phyloP scores from a whole-genome alignment of 2,797 vertebrate species.

The Molossus alvarezi region DNA sequence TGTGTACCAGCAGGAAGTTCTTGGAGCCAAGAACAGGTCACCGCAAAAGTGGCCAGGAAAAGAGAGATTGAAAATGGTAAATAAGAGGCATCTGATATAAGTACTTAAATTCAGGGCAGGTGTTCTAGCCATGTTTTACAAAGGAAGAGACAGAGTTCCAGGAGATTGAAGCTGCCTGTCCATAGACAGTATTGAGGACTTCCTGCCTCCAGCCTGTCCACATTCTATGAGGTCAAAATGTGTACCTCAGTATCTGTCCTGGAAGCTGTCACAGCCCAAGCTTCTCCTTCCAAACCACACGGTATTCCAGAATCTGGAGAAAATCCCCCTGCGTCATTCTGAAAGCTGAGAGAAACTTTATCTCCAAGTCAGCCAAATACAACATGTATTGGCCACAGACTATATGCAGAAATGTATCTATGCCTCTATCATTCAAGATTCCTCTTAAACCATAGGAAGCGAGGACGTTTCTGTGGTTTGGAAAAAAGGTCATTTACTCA shows the following conservation, averaged over 20 bases:
- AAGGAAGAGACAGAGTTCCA: background rate
- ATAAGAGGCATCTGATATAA: background rate
- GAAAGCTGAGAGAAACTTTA: background rate
- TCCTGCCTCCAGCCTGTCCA: background rate
- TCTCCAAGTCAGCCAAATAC: background rate
- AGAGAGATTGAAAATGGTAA: background rate
- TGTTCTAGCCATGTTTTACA: background rate
- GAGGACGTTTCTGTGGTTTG: slow-evolving; percentile 15
- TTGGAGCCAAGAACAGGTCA: background rate
- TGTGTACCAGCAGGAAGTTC: background rate
- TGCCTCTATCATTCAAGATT: background rate
- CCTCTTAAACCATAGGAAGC: slow-evolving; percentile 37
- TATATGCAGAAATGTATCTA: background rate
- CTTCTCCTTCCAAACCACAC: background rate
- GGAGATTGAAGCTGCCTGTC: background rate
- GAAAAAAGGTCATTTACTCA: slow-evolving; percentile 72
- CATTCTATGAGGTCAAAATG: background rate
- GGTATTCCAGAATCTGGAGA: background rate
- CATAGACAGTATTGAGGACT: background rate
- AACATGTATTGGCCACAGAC: background rate
- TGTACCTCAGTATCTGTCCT: background rate
- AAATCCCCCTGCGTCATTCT: background rate
- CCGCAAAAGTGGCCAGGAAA: background rate
- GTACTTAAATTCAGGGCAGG: background rate
- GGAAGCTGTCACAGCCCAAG: background rate